A percentile compares a stretch with the other conserved stretches of the same genome.
phyloP scores from a whole-genome alignment of 2,113 vertebrate species.

The Mesitornis unicolor region DNA sequence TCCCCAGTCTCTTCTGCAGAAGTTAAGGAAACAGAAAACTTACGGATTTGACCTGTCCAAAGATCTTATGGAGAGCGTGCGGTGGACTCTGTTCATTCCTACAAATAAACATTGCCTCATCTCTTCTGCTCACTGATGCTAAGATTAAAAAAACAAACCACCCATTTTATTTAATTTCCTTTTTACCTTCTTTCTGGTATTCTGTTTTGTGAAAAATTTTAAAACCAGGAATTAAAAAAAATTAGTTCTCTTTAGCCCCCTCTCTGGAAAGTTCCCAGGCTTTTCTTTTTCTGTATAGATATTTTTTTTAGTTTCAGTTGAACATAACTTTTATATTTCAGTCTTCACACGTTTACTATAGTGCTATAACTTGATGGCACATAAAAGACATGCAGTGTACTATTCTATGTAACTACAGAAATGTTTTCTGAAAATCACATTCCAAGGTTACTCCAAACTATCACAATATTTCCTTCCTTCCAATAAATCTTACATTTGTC shows the following conservation, averaged over 20 bases:
- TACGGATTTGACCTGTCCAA: neutral
- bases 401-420: neutral
- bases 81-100: neutral
- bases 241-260: neutral
- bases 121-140: neutral
- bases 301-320: neutral
- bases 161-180: neutral
- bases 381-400: rapidly evolving
- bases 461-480: neutral
- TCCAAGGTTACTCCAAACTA: neutral
- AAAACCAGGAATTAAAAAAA: neutral
- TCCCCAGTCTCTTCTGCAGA: neutral
- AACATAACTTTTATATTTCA: neutral
- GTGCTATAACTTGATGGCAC: neutral
- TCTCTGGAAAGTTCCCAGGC: neutral
- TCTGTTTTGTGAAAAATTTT: neutral
- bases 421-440: neutral
- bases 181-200: neutral
- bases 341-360: neutral
- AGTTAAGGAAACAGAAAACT: neutral
- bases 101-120: neutral
- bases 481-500: neutral
- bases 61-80: neutral
- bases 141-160: rapidly evolving
- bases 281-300: neutral